These are phyloP conservation scores for Fulica atra DNA, from an alignment of 2,113 vertebrate genomes.

Conservation along the genomic window DNA sequence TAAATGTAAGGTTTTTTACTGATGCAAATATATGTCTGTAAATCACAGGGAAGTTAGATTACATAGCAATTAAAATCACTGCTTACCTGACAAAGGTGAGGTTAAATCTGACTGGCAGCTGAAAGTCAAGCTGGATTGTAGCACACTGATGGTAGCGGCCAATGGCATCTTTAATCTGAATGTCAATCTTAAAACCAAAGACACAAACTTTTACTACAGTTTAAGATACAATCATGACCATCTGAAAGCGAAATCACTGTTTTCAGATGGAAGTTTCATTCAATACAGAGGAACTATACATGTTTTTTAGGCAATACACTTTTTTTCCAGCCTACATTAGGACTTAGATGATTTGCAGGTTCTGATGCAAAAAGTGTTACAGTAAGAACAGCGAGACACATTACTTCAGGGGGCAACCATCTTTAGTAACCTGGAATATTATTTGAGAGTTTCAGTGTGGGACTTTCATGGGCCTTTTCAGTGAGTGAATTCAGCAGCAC, in stretches of 20 bases:
- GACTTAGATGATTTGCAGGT: not conserved
- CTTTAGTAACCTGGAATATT: not conserved
- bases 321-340: not conserved
- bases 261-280: not conserved
- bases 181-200: conserved; percentile 86
- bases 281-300: not conserved
- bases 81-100: conserved; percentile 91
- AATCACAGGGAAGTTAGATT: not conserved
- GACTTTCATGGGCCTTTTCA: not conserved
- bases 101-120: conserved; percentile 94
- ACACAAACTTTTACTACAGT: not conserved
- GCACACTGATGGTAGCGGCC: conserved; percentile 98
- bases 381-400: not conserved
- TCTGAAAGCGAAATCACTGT: not conserved
- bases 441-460: not conserved
- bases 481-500: not conserved
- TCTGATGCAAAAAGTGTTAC: not conserved
- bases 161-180: conserved; percentile 97
- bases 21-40: not conserved
- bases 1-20: not conserved
- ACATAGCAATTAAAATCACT: not conserved
- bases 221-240: not conserved
- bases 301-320: not conserved
- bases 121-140: conserved; percentile 96
- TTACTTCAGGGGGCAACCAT: accelerated